Percentiles rank a stretch among this genome's conserved stretches.
These are phyloP conservation scores for Platycheirus rosarum DNA, from an alignment of 2,888 invertebrate genomes.

Conservation along the genomic window DNA sequence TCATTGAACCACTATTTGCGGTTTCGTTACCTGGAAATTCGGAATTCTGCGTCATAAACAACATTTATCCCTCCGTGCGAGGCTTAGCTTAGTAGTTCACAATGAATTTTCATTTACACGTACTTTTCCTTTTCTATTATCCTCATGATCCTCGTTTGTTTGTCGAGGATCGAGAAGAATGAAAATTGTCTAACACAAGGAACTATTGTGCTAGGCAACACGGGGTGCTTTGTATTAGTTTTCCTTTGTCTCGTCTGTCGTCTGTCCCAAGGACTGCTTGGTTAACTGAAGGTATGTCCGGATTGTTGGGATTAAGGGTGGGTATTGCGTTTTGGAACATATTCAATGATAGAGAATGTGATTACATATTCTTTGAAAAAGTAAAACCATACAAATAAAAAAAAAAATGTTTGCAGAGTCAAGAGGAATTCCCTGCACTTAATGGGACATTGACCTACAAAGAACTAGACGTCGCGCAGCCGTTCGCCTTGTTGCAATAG, in stretches of 20 bases:
- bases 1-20: conserved; percentile 58
- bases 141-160: conserved; percentile 36
- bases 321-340: conserved; percentile 41
- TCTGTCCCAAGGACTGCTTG: conserved; percentile 14
- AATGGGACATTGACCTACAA: conserved; percentile 55
- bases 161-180: conserved; percentile 27
- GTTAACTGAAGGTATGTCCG: conserved; percentile 33
- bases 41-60: conserved; percentile 19
- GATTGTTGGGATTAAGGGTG: conserved; percentile 52
- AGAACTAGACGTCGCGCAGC: conserved; percentile 15
- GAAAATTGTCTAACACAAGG: conserved; percentile 18
- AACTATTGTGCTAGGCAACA: conserved; percentile 27
- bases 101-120: conserved; percentile 30
- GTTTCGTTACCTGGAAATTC: conserved; percentile 51
- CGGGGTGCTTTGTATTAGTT: conserved; percentile 48
- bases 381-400: background rate
- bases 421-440: conserved; percentile 40
- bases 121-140: conserved; percentile 12
- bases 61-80: too few relatives aligned
- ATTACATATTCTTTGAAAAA: conserved; percentile 9
- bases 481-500: conserved; percentile 6
- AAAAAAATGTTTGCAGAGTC: conserved; percentile 3
- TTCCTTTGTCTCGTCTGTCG: conserved; percentile 57
- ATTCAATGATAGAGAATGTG: conserved; percentile 21
- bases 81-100: conserved; percentile 4